These are phyloP conservation scores for Rhopalosiphum padi DNA, from an alignment of 1,140 invertebrate species.

Conservation along the genomic window DNA sequence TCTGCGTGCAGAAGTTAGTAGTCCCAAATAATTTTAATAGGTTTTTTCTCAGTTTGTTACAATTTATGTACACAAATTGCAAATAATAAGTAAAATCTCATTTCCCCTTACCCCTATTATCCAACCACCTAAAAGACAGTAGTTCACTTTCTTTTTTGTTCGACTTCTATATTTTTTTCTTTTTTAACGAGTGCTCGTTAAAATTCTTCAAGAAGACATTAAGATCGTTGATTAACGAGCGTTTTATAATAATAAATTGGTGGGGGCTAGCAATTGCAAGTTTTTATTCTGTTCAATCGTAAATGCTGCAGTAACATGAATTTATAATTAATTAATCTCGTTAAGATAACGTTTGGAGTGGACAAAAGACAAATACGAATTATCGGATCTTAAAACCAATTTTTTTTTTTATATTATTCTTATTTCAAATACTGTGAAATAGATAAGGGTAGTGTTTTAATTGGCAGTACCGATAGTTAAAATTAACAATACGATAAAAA, in stretches of 20 bases:
- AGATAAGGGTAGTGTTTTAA: not conserved
- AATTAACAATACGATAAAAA: not conserved
- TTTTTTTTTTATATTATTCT: not conserved
- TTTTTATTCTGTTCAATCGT: constrained; percentile 51
- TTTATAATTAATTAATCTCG: constrained; percentile 57
- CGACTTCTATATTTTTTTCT: not conserved
- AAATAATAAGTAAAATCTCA: constrained; percentile 49
- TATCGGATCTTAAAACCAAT: not conserved
- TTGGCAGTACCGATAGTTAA: not conserved
- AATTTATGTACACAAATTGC: constrained; percentile 28
- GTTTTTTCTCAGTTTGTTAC: not conserved
- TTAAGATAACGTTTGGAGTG: not conserved
- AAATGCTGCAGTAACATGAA: constrained; percentile 33
- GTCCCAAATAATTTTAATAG: constrained; percentile 9
- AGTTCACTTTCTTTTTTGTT: constrained; percentile 48
- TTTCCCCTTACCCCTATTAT: constrained; percentile 30
- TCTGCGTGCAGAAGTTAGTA: not conserved
- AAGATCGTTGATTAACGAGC: constrained; percentile 56
- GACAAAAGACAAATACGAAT: not conserved
- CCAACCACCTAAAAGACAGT: not conserved
- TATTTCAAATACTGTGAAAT: not conserved
- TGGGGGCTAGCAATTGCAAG: constrained; percentile 21
- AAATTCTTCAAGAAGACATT: constrained; percentile 55
- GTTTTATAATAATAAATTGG: constrained; percentile 57
- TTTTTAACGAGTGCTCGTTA: constrained; percentile 54